Evolutionary conservation across 2,888 invertebrate genomes (phyloP).

Genomic region (Alentia gelatinosa): DNA sequence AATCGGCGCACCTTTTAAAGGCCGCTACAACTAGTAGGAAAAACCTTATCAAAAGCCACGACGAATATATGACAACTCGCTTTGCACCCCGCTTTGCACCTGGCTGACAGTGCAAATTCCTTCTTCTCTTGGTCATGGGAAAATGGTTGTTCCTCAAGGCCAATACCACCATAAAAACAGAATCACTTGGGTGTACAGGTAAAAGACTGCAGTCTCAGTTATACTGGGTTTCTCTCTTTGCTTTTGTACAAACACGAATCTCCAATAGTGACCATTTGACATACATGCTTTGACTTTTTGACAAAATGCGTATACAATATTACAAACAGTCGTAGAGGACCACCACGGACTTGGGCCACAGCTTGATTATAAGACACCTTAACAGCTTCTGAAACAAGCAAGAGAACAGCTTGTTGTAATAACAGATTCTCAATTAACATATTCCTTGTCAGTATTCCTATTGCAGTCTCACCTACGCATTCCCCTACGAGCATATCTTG

Average conservation of each 20-base stretch:
- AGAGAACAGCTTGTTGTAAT: not conserved
- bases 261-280: constrained; percentile 19
- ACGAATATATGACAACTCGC: not conserved
- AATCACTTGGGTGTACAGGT: not conserved
- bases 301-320: constrained; percentile 8
- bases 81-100: not conserved
- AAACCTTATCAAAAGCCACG: not conserved
- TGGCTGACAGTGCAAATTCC: no score
- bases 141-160: not conserved
- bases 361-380: constrained; percentile 33
- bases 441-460: not conserved
- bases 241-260: not conserved
- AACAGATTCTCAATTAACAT: not conserved
- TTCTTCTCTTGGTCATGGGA: no score
- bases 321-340: not conserved
- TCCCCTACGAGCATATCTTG: not conserved
- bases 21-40: not conserved
- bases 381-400: not conserved
- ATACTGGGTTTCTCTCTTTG: not conserved
- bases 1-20: not conserved
- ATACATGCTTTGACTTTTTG: constrained; percentile 3
- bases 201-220: not conserved
- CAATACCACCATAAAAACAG: not conserved
- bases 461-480: not conserved
- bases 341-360: not conserved